Evolutionary conservation across 64 coral and sea anemone species (phyloP).

Genomic region (Pocillopora verrucosa): DNA sequence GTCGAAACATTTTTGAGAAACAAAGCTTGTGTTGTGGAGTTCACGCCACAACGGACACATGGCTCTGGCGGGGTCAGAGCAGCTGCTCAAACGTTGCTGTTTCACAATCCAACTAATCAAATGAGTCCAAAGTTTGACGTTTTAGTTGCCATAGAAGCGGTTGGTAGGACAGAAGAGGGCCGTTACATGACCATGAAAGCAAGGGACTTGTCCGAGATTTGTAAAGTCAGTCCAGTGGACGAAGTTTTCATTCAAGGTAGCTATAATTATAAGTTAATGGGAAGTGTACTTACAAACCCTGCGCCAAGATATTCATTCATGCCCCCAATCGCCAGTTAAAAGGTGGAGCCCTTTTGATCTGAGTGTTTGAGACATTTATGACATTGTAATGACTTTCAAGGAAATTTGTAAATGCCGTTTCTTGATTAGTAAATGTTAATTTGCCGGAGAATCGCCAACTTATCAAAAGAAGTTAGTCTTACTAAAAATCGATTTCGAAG

Average conservation of each 20-base stretch:
- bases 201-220: constrained; percentile 52
- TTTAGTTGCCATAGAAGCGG: constrained; percentile 80
- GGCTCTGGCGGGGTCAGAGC: background rate
- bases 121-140: constrained; percentile 61
- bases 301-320: background rate
- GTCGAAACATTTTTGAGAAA: constrained; percentile 27
- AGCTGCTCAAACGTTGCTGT: constrained; percentile 65
- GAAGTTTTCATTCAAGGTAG: constrained; percentile 81
- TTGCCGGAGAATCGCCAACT: no score
- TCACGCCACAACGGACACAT: background rate
- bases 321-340: background rate
- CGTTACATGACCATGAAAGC: constrained; percentile 74
- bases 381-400: no score
- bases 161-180: constrained; percentile 37
- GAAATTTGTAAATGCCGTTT: no score
- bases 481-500: no score
- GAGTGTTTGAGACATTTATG: no score
- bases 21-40: constrained; percentile 50
- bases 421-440: no score
- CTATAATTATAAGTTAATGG: background rate
- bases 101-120: constrained; percentile 7
- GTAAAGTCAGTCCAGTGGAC: constrained; percentile 74
- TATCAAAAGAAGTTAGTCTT: no score
- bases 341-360: no score
- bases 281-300: background rate